A percentile compares a stretch with the other conserved stretches of the same genome.
These are phyloP conservation scores for Percopsis omiscomaycus DNA, from an alignment of 2,797 vertebrate species.

Conservation along the genomic window DNA sequence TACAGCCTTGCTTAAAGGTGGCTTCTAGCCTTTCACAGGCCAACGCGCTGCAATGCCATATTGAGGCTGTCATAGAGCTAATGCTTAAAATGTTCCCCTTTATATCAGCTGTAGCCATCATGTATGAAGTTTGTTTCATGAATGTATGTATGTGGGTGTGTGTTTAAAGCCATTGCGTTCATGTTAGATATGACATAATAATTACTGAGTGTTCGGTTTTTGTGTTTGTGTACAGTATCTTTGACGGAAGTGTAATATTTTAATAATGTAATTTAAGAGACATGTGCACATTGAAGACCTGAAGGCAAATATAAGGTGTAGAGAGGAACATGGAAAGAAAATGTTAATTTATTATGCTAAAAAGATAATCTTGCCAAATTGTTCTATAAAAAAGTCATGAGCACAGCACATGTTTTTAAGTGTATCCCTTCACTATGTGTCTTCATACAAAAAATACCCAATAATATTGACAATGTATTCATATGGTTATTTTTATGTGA, in stretches of 20 bases:
- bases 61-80: conserved; percentile 37
- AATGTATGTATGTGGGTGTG: conserved; percentile 30
- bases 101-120: conserved; percentile 54
- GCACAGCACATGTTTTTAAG: conserved; percentile 49
- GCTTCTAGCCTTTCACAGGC: conserved; percentile 33
- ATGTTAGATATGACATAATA: conserved; percentile 54
- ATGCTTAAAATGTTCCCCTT: conserved; percentile 39
- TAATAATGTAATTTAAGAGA: conserved; percentile 42
- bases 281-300: conserved; percentile 26
- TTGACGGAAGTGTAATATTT: conserved; percentile 56
- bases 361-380: conserved; percentile 61
- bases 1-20: conserved; percentile 48
- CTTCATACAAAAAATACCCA: conserved; percentile 54
- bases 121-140: conserved; percentile 59
- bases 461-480: conserved; percentile 67
- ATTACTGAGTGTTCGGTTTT: conserved; percentile 67
- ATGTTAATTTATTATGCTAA: conserved; percentile 45
- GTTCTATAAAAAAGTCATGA: conserved; percentile 40
- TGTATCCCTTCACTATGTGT: conserved; percentile 51
- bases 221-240: conserved; percentile 60
- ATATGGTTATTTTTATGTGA: conserved; percentile 74
- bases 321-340: conserved; percentile 28
- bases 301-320: conserved; percentile 25
- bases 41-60: conserved; percentile 15
- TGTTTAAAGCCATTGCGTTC: conserved; percentile 27